Conservation (phyloP, 2,113 vertebrate genomes). For the Urocynchramus pylzowi region DNA sequence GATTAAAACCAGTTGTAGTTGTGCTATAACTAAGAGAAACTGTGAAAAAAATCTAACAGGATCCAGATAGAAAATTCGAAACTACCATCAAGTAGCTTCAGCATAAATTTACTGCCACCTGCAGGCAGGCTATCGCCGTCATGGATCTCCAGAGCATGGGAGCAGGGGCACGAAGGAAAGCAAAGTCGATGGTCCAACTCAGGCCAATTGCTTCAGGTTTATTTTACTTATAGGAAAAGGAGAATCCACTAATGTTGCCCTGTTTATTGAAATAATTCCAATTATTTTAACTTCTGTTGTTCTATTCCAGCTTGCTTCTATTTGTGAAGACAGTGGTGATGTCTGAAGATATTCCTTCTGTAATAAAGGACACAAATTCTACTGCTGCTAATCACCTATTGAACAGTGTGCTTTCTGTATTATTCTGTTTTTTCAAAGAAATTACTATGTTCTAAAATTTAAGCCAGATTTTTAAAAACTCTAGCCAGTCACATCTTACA, state of each 20-base stretch:
- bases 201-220: background rate
- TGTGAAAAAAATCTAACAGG: background rate
- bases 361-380: background rate
- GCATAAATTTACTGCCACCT: conserved; percentile 73
- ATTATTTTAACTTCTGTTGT: background rate
- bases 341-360: background rate
- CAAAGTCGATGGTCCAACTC: background rate
- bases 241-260: background rate
- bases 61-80: background rate
- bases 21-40: conserved; percentile 21
- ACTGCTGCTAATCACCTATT: background rate
- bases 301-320: background rate
- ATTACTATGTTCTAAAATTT: background rate
- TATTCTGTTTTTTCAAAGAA: background rate
- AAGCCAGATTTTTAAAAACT: background rate
- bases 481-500: background rate
- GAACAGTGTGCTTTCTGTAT: background rate
- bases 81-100: background rate
- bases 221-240: background rate
- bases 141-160: background rate
- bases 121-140: conserved; percentile 65
- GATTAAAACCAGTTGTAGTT: conserved; percentile 63
- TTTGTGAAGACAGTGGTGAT: background rate
- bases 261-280: background rate
- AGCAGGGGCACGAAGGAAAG: background rate